Conservation (phyloP, 2,797 vertebrate species). For the Cyclopterus lumpus region DNA sequence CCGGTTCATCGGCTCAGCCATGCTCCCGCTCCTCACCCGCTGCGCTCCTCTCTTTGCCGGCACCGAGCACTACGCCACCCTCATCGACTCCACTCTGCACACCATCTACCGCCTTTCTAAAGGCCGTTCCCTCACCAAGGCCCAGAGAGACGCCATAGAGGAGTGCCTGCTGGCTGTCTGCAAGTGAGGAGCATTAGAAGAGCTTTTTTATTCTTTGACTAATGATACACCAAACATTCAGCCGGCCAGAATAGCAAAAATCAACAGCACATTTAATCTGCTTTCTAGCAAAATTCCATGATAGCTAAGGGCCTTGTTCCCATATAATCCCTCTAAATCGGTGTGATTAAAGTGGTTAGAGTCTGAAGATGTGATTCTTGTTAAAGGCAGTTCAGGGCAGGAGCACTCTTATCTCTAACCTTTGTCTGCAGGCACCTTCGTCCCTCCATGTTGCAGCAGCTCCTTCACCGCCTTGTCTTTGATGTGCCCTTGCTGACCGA, state of each 20-base stretch:
- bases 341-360: constrained; percentile 26
- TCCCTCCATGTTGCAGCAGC: constrained; percentile 97
- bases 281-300: constrained; percentile 12
- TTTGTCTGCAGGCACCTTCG: constrained; percentile 89
- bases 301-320: constrained; percentile 2
- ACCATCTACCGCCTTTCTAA: constrained; percentile 98
- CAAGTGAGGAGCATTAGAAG: constrained; percentile 84
- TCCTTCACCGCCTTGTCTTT: constrained; percentile 95
- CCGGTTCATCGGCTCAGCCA: constrained; percentile 94
- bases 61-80: constrained; percentile 92
- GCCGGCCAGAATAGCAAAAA: constrained; percentile 8
- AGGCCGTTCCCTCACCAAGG: constrained; percentile 96
- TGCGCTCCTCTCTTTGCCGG: constrained; percentile 95
- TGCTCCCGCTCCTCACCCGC: constrained; percentile 94
- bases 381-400: constrained; percentile 20
- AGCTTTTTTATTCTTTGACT: neutral
- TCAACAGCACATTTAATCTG: constrained; percentile 14
- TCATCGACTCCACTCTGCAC: constrained; percentile 95
- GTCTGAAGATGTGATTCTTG: constrained; percentile 29
- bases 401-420: constrained; percentile 47
- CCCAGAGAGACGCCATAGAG: constrained; percentile 97
- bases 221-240: neutral
- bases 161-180: constrained; percentile 96
- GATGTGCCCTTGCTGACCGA: constrained; percentile 97
- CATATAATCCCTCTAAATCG: constrained; percentile 30